phyloP scores from a whole-genome alignment of 2,113 vertebrate species.

The Rhipidura dahli region DNA sequence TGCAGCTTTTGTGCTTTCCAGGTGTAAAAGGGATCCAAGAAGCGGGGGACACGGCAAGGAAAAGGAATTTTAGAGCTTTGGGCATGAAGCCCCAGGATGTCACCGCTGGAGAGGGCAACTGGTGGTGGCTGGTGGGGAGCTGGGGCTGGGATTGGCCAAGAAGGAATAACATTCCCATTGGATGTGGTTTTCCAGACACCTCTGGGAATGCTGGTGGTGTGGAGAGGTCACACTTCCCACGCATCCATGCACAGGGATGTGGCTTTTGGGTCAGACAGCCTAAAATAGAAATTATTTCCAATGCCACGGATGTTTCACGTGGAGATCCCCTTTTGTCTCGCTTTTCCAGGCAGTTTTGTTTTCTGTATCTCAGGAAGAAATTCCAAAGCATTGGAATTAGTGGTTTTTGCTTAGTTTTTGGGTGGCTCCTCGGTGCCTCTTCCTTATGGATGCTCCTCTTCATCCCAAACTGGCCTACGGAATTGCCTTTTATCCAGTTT shows the following conservation, averaged over 20 bases:
- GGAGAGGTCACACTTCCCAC: neutral
- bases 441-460: neutral
- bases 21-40: neutral
- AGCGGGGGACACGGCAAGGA: neutral
- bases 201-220: neutral
- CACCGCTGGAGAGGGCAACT: neutral
- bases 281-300: neutral
- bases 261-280: neutral
- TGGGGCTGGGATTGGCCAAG: neutral
- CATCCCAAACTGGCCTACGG: neutral
- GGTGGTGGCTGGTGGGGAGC: neutral
- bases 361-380: neutral
- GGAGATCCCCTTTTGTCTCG: neutral
- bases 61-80: neutral
- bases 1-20: neutral
- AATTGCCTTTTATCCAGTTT: neutral
- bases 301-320: accelerated
- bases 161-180: neutral
- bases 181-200: neutral
- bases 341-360: neutral
- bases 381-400: neutral
- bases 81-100: accelerated
- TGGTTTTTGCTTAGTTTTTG: neutral
- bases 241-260: neutral
- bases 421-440: neutral